A percentile compares a stretch with the other conserved stretches of the same genome.
Evolutionary conservation across 1,140 invertebrate genomes (phyloP).

Genomic region (Orussus abietinus): DNA sequence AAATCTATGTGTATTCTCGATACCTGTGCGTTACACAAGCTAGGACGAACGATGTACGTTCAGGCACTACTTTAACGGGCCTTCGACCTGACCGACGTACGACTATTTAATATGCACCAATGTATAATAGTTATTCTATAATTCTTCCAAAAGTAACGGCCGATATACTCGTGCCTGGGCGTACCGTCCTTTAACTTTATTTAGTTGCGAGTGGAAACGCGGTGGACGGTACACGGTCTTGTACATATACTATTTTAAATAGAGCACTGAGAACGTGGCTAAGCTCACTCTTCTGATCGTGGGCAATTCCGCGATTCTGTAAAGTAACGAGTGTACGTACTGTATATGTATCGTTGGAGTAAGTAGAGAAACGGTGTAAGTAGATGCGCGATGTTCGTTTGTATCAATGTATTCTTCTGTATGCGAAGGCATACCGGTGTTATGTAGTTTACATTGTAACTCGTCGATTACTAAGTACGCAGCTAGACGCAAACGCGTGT

Average conservation of each 20-base stretch:
- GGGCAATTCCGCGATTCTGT: conserved; percentile 12
- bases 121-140: conserved; percentile 13
- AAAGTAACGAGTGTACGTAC: conserved; percentile 28
- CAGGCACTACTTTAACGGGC: too few relatives aligned
- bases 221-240: conserved; percentile 17
- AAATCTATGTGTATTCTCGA: conserved; percentile 44
- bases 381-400: conserved; percentile 23
- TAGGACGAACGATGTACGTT: conserved; percentile 14
- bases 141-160: conserved; percentile 3
- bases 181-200: conserved; percentile 21
- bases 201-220: conserved; percentile 19
- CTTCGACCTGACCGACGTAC: conserved; percentile 1
- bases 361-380: conserved; percentile 24
- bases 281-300: conserved; percentile 10
- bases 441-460: conserved; percentile 23
- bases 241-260: conserved; percentile 34
- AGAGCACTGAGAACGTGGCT: conserved; percentile 10
- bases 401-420: conserved; percentile 20
- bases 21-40: conserved; percentile 30
- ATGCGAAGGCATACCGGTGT: conserved; percentile 19
- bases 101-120: conserved; percentile 12
- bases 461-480: conserved; percentile 17
- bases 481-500: not conserved
- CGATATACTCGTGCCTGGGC: conserved; percentile 11
- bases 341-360: conserved; percentile 33